Base-by-base conservation (phyloP, 2,797 vertebrate genomes). In the Ciconia nigra region DNA sequence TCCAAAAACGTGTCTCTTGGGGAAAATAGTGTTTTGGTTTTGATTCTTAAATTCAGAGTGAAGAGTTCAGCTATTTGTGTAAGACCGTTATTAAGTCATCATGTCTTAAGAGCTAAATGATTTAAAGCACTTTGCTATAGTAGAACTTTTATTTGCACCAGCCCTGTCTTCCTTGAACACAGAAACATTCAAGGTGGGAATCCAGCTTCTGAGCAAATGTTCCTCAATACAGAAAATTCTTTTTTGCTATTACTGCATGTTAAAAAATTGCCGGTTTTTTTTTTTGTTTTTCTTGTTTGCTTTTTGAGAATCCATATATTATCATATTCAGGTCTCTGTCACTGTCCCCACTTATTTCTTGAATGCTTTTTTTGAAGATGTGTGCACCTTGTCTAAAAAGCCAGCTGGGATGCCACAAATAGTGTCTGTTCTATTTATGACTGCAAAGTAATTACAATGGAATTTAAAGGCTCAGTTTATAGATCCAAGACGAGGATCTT, bases 401-500 rank as follows among this genome's bases (percentile, higher is more conserved):
- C 90, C 97, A 97, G 96, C 96, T 98, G 97, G 97, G 97, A 98
- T 98, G 96, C 98, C 97, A 98, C 97, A 98, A 98, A 98, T 98
- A 97, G 93, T 94, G 94, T 96, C 84, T 58, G 77, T 94, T 98
- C 97, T 98, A 98, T 98, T 98, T 98, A 98, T 97, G 97, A 97
- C 96, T 97, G 96, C 93, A 83, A 94, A 98, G 97, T 98, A 98
- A 98, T 98, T 98, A 98, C 96, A 98, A 97, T 97, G 97, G 98
- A 98, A 98, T 98, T 98, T 98, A 98, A 98, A 98, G 97, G 96
- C 97, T 97, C 78, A 65, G 97, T 98, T 98, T 98, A 98, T 98
- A 98, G 98, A 98, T 98, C 98, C 97, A 98, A 98, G 97, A 97
- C 39, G 95, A 98, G 97, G 97, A 97, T 98, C 96, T 98, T 98